Evolutionary conservation across 2,113 vertebrate species (phyloP).

Genomic region (Prietella phreatophila): DNA sequence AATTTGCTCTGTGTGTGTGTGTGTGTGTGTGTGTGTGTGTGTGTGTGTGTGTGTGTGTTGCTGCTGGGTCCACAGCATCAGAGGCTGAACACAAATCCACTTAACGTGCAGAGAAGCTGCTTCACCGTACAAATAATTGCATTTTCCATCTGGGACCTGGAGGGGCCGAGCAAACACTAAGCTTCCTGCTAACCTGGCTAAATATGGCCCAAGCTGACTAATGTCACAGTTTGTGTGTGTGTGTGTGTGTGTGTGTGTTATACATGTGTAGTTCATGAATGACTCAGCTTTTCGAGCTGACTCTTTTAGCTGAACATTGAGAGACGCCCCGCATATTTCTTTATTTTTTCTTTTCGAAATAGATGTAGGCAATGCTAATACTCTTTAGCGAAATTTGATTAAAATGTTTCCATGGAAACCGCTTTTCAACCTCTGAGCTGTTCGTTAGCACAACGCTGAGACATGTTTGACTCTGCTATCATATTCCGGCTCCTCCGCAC

Average conservation of each 20-base stretch:
- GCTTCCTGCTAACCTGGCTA: conserved; percentile 26
- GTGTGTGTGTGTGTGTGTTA: conserved; percentile 19
- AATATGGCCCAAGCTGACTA: conserved; percentile 31
- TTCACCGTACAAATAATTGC: conserved; percentile 71
- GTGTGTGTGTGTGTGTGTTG: conserved; percentile 54
- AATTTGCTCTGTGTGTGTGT: conserved; percentile 61
- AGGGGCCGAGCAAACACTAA: conserved; percentile 34
- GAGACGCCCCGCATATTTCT: not conserved
- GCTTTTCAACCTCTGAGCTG: not conserved
- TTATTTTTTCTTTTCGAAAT: not conserved
- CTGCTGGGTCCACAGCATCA: conserved; percentile 47
- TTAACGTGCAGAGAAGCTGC: conserved; percentile 61
- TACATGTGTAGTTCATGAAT: not conserved
- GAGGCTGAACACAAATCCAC: conserved; percentile 59
- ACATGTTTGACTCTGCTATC: not conserved
- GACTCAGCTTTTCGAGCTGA: not conserved
- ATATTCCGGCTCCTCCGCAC: not conserved
- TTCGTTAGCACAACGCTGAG: not conserved
- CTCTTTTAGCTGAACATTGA: not conserved
- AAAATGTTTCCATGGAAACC: conserved; percentile 6
- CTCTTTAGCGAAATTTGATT: not conserved
- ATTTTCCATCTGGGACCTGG: conserved; percentile 69
- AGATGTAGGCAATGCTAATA: not conserved
- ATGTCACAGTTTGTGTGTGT: conserved; percentile 10
- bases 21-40: conserved; percentile 55